These are phyloP conservation scores for Cataglyphis hispanica DNA, from an alignment of 1,140 invertebrate genomes.

Conservation along the genomic window DNA sequence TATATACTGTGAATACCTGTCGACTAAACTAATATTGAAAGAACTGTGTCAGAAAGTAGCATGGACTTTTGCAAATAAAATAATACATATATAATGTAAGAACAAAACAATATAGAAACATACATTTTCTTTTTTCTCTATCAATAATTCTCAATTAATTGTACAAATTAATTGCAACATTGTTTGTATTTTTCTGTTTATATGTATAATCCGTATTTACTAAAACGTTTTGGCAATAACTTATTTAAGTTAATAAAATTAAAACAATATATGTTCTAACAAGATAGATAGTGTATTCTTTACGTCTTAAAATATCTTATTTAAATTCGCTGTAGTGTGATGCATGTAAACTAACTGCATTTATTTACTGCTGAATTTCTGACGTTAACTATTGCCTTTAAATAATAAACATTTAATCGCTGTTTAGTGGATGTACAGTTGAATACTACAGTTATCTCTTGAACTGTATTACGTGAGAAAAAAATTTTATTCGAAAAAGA, in stretches of 20 bases:
- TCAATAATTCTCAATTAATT: constrained; percentile 4
- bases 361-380: background rate
- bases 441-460: background rate
- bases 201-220: no score
- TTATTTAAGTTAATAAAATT: background rate
- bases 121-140: background rate
- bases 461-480: background rate
- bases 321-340: background rate
- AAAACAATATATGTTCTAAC: background rate
- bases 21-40: constrained; percentile 12
- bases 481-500: background rate
- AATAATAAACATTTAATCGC: constrained; percentile 39
- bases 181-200: background rate
- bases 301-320: background rate
- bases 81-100: background rate
- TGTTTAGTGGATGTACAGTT: background rate
- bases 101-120: background rate
- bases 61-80: background rate
- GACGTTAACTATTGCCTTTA: constrained; percentile 11
- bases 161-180: background rate
- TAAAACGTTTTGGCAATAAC: background rate
- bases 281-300: background rate
- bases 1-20: background rate
- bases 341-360: background rate
- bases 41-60: background rate